Conservation (phyloP, 2,888 invertebrate species). For the Eupithecia tripunctaria region DNA sequence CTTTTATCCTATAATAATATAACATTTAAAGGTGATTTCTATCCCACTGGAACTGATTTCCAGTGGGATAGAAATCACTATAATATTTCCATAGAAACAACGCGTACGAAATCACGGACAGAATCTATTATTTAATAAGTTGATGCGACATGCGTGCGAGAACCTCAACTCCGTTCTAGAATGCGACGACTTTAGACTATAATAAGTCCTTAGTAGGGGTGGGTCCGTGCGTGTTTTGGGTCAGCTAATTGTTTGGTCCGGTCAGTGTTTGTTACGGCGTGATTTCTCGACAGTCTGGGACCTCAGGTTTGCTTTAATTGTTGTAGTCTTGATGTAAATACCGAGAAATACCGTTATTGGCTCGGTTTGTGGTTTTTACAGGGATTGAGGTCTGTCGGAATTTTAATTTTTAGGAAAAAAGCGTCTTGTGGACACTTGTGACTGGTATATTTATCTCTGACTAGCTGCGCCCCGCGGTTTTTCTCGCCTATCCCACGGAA, state of each 20-base stretch:
- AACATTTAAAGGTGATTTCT: too few relatives aligned
- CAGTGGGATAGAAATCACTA: too few relatives aligned
- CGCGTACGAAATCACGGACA: too few relatives aligned
- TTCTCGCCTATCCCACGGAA: too few relatives aligned
- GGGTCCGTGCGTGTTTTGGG: constrained; percentile 49
- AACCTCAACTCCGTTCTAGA: background rate
- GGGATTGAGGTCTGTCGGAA: background rate
- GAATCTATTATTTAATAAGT: too few relatives aligned
- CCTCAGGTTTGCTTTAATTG: constrained; percentile 8
- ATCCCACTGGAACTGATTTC: too few relatives aligned
- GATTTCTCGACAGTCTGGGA: constrained; percentile 40
- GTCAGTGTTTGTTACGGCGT: constrained; percentile 46
- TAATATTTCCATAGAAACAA: too few relatives aligned
- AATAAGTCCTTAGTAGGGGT: constrained; percentile 36
- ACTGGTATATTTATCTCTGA: too few relatives aligned
- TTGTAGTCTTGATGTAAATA: constrained; percentile 6
- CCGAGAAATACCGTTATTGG: background rate
- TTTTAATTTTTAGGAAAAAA: too few relatives aligned
- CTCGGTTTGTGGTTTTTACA: background rate
- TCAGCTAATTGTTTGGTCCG: constrained; percentile 49
- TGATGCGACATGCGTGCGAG: background rate
- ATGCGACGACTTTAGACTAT: background rate
- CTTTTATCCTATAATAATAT: too few relatives aligned
- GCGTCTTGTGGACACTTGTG: too few relatives aligned
- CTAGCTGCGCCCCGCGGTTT: too few relatives aligned